Base-by-base conservation (phyloP, 2,113 vertebrate genomes). In the Megaceryle maxima region DNA sequence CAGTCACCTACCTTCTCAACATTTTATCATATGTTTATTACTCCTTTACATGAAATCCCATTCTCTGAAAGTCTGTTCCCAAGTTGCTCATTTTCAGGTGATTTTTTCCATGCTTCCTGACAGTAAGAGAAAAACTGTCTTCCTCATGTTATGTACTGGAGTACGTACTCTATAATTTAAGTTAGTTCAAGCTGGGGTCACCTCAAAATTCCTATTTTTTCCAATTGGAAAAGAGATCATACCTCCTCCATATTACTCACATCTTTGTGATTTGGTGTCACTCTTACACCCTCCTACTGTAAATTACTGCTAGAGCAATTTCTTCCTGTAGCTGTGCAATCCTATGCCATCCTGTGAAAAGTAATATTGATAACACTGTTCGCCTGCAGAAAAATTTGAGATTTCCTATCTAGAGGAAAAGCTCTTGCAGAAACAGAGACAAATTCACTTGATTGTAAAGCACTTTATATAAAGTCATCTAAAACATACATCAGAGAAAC, bases 11-110 rank as follows among this genome's bases (percentile, higher is more conserved):
- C n/a, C 51, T 90, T 83, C 50, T 80, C 76, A 70, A 35, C 8
- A 24, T 68, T 86, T 95, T 81, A 81, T 92, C 50, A 56, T 53
- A 39, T 77, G 51, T 88, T 95, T 95, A 86, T 95, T 96, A 83
- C 51, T 76, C 28, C 63, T 83, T 74, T 74, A 73, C 31, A 75
- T 64, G 51, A 90, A 92, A 90, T 92, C 48, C 41, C 68, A 78
- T 92, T 92, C 29, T 77, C 56, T 83, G 68, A 80, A 93, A 93
- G 3, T 75, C 50, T 67, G 22, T 88, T 94, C 90, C 82, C 93
- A 83, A 67, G 82, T 4, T 95, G 56, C 46, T 86, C 59, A 83
- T 95, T 95, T 95, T 86, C 68, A 67, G 37, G 26, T 92, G 43
- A 78, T 80, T 80, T 96, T 85, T 90, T 90, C 55, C 35, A 43